Conservation (phyloP, 2,113 vertebrate species). For the Cinclus cinclus region DNA sequence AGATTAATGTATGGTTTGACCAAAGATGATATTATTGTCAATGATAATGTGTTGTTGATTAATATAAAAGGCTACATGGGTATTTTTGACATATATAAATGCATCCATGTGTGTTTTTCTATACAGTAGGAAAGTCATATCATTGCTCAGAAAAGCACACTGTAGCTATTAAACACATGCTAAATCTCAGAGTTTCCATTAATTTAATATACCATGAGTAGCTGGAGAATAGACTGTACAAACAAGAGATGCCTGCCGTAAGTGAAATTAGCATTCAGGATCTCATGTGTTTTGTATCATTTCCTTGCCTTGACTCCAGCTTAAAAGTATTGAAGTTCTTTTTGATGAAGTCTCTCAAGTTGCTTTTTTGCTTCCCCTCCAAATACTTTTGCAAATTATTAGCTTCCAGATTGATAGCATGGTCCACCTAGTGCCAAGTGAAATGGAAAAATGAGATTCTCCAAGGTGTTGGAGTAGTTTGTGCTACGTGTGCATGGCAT, state of each 20-base stretch:
- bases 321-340: not conserved
- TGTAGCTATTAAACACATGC: constrained; percentile 35
- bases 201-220: not conserved
- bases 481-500: not conserved
- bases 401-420: not conserved
- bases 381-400: not conserved
- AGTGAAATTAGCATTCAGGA: not conserved
- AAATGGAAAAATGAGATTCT: not conserved
- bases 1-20: not conserved
- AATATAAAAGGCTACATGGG: not conserved
- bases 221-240: not conserved
- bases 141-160: not conserved
- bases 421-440: not conserved
- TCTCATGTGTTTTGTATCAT: constrained; percentile 32
- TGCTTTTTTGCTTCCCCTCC: not conserved
- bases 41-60: not conserved
- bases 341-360: not conserved
- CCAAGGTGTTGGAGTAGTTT: not conserved
- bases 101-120: not conserved
- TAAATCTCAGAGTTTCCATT: constrained; percentile 40
- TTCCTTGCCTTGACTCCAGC: constrained; percentile 12
- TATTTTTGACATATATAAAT: not conserved
- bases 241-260: not conserved
- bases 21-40: not conserved
- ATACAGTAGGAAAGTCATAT: not conserved